phyloP scores from a whole-genome alignment of 2,888 invertebrate species.

The Troides aeacus region DNA sequence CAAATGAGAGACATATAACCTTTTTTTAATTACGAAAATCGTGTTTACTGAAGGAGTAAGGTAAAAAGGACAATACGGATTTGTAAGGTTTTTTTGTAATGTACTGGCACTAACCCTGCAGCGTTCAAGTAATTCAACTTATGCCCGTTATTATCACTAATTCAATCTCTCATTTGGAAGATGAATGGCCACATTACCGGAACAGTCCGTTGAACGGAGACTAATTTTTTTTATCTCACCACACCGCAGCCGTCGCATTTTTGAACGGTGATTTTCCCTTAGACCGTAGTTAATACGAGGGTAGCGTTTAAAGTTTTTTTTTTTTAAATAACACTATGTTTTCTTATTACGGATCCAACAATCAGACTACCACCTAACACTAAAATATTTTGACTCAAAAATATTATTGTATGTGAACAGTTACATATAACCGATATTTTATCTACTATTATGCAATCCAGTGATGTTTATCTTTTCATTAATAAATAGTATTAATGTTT shows the following conservation, averaged over 20 bases:
- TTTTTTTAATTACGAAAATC: too few species aligned
- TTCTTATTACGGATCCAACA: constrained; percentile 35
- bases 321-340: constrained; percentile 29
- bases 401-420: too few species aligned
- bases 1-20: too few species aligned
- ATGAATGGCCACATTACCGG: constrained; percentile 28
- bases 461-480: too few species aligned
- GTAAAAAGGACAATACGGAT: too few species aligned
- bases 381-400: too few species aligned
- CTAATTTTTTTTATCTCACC: constrained; percentile 30
- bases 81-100: too few species aligned
- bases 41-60: too few species aligned
- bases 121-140: constrained; percentile 10
- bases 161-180: constrained; percentile 29
- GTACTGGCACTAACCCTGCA: neutral
- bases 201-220: constrained; percentile 16
- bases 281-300: constrained; percentile 40
- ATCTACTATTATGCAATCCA: too few species aligned
- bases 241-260: constrained; percentile 32
- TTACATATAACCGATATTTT: too few species aligned
- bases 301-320: constrained; percentile 37
- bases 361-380: too few species aligned
- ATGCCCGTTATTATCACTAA: constrained; percentile 30
- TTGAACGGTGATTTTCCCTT: constrained; percentile 34
- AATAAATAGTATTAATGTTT: too few species aligned